These are phyloP conservation scores for Nothoprocta perdicaria DNA, from an alignment of 2,113 vertebrate species.

Conservation along the genomic window DNA sequence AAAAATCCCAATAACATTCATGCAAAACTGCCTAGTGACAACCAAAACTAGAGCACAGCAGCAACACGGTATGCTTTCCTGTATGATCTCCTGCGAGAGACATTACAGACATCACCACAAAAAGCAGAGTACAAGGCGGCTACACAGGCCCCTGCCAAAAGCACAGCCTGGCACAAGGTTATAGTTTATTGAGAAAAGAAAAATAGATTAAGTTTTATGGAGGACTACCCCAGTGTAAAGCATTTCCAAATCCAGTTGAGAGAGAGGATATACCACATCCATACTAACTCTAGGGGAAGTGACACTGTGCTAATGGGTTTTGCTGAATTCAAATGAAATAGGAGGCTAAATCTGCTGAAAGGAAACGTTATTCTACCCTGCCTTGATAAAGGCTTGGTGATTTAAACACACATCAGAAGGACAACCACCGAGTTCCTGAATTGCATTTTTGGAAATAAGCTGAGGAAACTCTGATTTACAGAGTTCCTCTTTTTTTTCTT, in stretches of 20 bases:
- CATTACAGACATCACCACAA: not conserved
- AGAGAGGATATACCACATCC: not conserved
- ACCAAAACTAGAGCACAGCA: not conserved
- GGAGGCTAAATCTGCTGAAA: not conserved
- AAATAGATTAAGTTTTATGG: not conserved
- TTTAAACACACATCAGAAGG: slow-evolving; percentile 5
- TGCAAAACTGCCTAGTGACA: not conserved
- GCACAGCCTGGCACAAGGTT: not conserved
- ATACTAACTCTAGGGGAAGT: not conserved
- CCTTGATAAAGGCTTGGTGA: not conserved
- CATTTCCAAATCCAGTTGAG: not conserved
- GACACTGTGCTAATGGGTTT: not conserved
- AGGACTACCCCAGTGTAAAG: not conserved
- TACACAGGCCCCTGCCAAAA: not conserved
- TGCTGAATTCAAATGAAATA: not conserved
- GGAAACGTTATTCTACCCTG: not conserved
- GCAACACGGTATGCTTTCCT: not conserved
- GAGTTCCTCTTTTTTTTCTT: not conserved
- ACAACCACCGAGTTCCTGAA: not conserved
- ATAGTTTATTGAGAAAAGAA: not conserved
- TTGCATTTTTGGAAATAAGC: not conserved
- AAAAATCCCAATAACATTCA: not conserved
- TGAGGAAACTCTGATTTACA: slow-evolving; percentile 13
- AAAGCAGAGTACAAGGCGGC: not conserved
- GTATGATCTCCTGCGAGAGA: not conserved